phyloP scores from a whole-genome alignment of 1,140 invertebrate genomes.

The Proales similis region DNA sequence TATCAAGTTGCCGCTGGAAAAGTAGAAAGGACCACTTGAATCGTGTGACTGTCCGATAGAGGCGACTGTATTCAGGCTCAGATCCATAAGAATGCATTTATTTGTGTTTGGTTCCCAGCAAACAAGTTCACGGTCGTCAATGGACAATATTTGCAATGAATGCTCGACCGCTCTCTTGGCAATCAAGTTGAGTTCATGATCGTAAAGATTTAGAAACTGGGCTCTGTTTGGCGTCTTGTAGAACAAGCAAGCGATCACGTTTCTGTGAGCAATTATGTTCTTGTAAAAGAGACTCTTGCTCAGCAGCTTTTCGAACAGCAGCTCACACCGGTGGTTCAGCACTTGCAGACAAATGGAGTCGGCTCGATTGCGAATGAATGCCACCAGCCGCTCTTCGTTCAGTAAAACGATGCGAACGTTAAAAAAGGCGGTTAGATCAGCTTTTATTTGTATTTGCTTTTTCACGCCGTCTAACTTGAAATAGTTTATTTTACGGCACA shows the following conservation, averaged over 20 bases:
- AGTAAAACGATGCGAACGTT: slow-evolving; percentile 13
- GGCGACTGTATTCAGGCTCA: background rate
- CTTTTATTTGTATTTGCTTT: slow-evolving; percentile 11
- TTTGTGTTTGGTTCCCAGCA: slow-evolving; percentile 8
- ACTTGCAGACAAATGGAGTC: slow-evolving; percentile 10
- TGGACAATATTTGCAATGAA: background rate
- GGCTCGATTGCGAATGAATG: slow-evolving; percentile 1
- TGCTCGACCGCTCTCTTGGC: background rate
- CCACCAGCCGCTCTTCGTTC: background rate
- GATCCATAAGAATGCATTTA: slow-evolving; percentile 16
- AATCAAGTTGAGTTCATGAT: background rate
- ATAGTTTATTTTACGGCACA: too few relatives aligned
- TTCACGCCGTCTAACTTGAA: too few relatives aligned
- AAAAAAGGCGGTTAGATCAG: background rate
- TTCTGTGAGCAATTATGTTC: slow-evolving; percentile 8
- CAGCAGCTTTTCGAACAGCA: background rate
- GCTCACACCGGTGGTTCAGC: slow-evolving; percentile 13
- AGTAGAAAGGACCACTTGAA: slow-evolving; percentile 15
- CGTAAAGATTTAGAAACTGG: slow-evolving; percentile 27
- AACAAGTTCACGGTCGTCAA: slow-evolving; percentile 22
- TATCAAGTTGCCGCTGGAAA: slow-evolving; percentile 13
- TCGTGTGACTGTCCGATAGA: background rate
- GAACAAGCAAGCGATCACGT: slow-evolving; percentile 17
- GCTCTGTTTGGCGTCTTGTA: slow-evolving; percentile 1
- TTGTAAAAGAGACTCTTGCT: slow-evolving; percentile 1